These are phyloP conservation scores for Nymphicus hollandicus DNA, from an alignment of 2,113 vertebrate genomes.

Conservation along the genomic window DNA sequence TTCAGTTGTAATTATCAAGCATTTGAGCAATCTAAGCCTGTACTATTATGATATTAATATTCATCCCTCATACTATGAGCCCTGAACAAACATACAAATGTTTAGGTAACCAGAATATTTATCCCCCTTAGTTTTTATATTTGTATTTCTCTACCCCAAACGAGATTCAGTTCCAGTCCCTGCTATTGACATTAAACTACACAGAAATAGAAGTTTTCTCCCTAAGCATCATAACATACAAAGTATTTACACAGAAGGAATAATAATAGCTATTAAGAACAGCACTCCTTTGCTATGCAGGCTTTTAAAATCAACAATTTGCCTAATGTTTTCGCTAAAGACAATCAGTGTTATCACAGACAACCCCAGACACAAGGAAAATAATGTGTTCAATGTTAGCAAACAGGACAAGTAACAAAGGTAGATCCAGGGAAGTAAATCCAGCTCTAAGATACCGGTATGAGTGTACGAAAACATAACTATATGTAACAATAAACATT, in stretches of 20 bases:
- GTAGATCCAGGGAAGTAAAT: neutral
- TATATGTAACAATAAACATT: neutral
- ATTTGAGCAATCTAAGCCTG: neutral
- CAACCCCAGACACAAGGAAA: neutral
- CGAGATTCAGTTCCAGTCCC: neutral
- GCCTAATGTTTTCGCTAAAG: neutral
- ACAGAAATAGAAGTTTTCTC: neutral
- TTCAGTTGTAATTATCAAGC: neutral
- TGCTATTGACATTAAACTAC: neutral
- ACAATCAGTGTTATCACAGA: neutral
- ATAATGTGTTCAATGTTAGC: neutral
- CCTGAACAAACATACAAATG: neutral
- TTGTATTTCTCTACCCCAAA: neutral
- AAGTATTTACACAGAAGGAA: neutral
- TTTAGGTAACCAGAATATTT: neutral
- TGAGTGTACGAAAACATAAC: neutral
- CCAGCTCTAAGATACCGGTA: neutral
- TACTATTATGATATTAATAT: neutral
- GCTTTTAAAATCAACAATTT: neutral
- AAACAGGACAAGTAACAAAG: neutral
- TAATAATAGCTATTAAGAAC: neutral
- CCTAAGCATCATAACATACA: neutral
- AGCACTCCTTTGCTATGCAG: neutral
- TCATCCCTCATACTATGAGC: neutral
- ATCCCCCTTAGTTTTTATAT: neutral